Evolutionary conservation across 2,113 vertebrate species (phyloP), one percentile per base, ranked within the genome.

Genomic region (Rhea americana): DNA sequence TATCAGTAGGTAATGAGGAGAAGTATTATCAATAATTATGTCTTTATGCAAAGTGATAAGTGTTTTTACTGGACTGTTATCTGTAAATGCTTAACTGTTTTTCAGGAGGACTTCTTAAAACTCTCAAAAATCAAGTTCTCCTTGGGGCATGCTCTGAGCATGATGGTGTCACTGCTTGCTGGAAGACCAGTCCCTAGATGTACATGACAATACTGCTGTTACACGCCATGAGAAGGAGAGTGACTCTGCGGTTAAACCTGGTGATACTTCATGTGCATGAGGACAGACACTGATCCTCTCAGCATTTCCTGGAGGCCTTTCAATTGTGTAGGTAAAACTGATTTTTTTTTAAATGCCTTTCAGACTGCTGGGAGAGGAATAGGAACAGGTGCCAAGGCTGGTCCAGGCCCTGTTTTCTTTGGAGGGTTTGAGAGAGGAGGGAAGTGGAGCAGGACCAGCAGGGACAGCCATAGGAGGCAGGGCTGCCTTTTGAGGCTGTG

Each of bases 91-190:
- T 66, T 62, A 45, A 62, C 35, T 76, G 61, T 80, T 79, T 92
- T 74, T 74, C 61, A 70, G 73, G 41, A 81, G 55, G 63, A 39
- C 15, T 65, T 66, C 35, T 53, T 48, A 68, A 89, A 74, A 21
- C 63, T 19, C 48, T 41, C 41, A 32, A 24, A 25, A 81, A 56
- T 39, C 14, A 18, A 1, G 0, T 18, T 39, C 35, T 30, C 28
- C 39, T 20, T n/a, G 45, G 12, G 15, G 17, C 25, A 22, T 68
- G 67, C 48, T 28, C 35, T 35, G 61, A 22, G 28, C 5, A 1
- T 1, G 6, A 24, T n/a, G 15, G 11, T 0, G 6, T 24, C 73
- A 63, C 67, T 0, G 0, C 11, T 25, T 1, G 1, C n/a, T 50
- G 55, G 62, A 62, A 39, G 61, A 43, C 6, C 6, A 1, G 56